A percentile compares a stretch with the other conserved stretches of the same genome.
Evolutionary conservation across 2,888 invertebrate species (phyloP).

Genomic region (Hemicrepidius hirtus): DNA sequence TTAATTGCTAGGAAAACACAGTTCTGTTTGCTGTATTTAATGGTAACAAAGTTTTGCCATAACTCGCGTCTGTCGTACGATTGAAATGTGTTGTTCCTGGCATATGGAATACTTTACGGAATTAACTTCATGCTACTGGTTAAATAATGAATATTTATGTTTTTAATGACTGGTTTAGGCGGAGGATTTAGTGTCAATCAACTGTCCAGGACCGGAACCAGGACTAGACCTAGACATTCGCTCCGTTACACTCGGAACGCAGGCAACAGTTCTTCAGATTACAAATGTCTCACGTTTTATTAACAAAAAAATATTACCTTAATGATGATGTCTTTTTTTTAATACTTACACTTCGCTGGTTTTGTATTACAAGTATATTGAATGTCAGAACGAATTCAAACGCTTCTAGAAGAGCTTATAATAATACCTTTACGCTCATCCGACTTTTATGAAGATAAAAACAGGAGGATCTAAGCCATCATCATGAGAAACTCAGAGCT

Average conservation of each 20-base stretch:
- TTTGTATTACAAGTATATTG: constrained; percentile 46
- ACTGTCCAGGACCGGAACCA: constrained; percentile 50
- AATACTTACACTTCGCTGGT: constrained; percentile 43
- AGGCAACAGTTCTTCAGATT: constrained; percentile 41
- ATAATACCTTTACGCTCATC: constrained; percentile 37
- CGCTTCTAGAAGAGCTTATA: constrained; percentile 35
- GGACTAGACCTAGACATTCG: constrained; percentile 37
- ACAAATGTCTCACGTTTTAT: constrained; percentile 43
- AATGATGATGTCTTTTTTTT: constrained; percentile 47
- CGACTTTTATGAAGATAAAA: constrained; percentile 36
- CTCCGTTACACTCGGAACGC: constrained; percentile 41
- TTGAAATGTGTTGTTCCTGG: constrained; percentile 63
- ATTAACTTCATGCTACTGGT: constrained; percentile 61
- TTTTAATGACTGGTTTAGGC: constrained; percentile 58
- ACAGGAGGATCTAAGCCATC: no score
- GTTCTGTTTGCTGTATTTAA: constrained; percentile 65
- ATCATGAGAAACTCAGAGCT: no score
- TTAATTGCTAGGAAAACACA: constrained; percentile 67
- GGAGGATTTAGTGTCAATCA: constrained; percentile 58
- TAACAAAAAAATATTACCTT: constrained; percentile 47
- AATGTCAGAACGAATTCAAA: constrained; percentile 46
- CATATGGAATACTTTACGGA: constrained; percentile 64
- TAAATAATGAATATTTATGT: constrained; percentile 66
- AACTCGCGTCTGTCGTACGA: constrained; percentile 61
- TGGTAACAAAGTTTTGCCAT: constrained; percentile 63